These are phyloP conservation scores for Trididemnum clinides DNA, from an alignment of 23 tunicate species.

Conservation along the genomic window DNA sequence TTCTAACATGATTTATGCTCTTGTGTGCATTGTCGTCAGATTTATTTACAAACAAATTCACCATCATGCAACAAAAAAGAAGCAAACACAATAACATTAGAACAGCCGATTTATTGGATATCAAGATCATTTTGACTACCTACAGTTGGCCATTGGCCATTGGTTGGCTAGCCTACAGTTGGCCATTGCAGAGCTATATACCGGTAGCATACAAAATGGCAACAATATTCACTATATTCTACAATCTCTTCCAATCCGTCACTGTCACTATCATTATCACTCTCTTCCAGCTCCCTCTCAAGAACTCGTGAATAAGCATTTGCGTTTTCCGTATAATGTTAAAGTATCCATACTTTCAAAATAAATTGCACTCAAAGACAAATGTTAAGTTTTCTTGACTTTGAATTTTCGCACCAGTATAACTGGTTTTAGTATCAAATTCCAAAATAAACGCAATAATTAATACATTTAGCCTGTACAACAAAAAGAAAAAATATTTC, in stretches of 20 bases:
- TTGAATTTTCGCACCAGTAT: neutral
- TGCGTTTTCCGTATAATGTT: neutral
- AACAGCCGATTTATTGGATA: neutral
- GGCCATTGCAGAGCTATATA: neutral
- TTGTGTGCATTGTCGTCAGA: neutral
- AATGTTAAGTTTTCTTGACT: neutral
- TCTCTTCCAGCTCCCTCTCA: neutral
- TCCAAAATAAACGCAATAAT: neutral
- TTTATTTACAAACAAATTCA: neutral
- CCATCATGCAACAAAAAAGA: neutral
- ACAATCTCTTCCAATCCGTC: neutral
- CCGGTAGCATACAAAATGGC: neutral
- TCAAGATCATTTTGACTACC: neutral
- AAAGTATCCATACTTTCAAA: neutral
- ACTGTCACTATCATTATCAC: neutral
- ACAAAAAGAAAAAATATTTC: neutral
- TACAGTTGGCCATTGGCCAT: neutral
- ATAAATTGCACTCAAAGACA: neutral
- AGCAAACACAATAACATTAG: neutral
- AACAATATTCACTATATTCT: neutral
- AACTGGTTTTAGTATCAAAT: neutral
- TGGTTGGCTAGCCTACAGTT: too few relatives aligned
- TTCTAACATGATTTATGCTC: neutral
- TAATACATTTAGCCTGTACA: neutral
- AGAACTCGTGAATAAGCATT: neutral